Conservation (phyloP, 1,140 invertebrate species). For the Manduca sexta region DNA sequence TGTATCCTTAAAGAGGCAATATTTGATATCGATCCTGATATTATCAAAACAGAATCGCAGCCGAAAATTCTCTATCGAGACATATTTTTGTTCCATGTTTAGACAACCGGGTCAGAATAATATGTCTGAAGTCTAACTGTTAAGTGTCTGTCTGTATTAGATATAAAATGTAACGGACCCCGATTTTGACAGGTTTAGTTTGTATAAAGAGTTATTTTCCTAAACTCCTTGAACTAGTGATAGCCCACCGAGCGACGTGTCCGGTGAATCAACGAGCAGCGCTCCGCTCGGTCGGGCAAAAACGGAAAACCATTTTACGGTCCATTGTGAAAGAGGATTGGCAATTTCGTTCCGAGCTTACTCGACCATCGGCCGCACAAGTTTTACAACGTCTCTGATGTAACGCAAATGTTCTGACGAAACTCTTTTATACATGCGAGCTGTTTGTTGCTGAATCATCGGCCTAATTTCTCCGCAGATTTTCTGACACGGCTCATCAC, state of each 20-base stretch:
- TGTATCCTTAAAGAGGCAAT: too few species aligned
- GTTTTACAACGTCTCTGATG: constrained; percentile 61
- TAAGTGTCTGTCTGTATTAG: too few species aligned
- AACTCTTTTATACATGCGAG: constrained; percentile 27
- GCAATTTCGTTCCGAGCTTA: constrained; percentile 66
- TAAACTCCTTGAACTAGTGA: constrained; percentile 54
- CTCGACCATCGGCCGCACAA: constrained; percentile 56
- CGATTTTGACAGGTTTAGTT: constrained; percentile 6
- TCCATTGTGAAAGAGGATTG: constrained; percentile 70
- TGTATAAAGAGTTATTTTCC: constrained; percentile 52
- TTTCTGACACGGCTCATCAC: too few species aligned
- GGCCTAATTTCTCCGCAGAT: too few species aligned
- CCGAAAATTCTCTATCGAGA: too few species aligned
- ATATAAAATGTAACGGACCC: neutral
- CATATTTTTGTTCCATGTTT: too few species aligned
- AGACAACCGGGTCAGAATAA: too few species aligned
- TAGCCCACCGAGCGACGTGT: constrained; percentile 60
- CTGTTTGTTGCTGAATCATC: constrained; percentile 16
- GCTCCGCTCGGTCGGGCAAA: constrained; percentile 64
- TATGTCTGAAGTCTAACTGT: too few species aligned
- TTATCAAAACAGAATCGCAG: too few species aligned
- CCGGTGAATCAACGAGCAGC: constrained; percentile 64
- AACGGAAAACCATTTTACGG: constrained; percentile 71
- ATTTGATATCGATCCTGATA: too few species aligned
- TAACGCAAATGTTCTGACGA: constrained; percentile 39